These are phyloP conservation scores for Phrynocephalus versicolor DNA, from an alignment of 2,113 vertebrate genomes.

Conservation along the genomic window DNA sequence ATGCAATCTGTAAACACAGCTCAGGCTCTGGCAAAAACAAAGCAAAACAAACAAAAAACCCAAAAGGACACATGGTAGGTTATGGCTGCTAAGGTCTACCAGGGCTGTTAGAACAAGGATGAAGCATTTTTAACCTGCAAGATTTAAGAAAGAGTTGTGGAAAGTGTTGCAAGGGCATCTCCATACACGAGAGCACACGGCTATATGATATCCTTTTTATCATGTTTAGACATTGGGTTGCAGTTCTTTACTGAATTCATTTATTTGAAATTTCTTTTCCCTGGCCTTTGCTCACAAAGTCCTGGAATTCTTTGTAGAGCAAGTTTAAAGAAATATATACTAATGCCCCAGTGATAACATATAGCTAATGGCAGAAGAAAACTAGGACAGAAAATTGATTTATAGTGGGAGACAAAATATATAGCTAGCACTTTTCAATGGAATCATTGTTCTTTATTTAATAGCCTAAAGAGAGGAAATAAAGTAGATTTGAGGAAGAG, in stretches of 20 bases:
- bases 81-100: fast-evolving
- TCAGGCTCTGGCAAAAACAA: not conserved
- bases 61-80: not conserved
- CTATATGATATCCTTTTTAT: not conserved
- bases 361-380: not conserved
- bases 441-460: not conserved
- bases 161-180: not conserved
- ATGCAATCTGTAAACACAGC: not conserved
- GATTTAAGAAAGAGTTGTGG: fast-evolving
- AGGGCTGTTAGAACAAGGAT: fast-evolving
- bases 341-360: not conserved
- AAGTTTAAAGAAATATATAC: not conserved
- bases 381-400: not conserved
- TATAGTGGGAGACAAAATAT: not conserved
- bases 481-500: not conserved
- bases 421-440: not conserved
- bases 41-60: too few species aligned
- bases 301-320: not conserved
- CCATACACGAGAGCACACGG: not conserved
- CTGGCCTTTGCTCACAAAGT: not conserved
- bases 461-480: not conserved
- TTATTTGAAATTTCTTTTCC: not conserved
- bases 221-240: not conserved
- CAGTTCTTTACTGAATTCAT: too few species aligned
- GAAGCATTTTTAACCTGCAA: not conserved